Percentiles rank a stretch among this genome's conserved stretches.
Conservation (phyloP, 2,888 invertebrate species). For the Volucella zonaria region DNA sequence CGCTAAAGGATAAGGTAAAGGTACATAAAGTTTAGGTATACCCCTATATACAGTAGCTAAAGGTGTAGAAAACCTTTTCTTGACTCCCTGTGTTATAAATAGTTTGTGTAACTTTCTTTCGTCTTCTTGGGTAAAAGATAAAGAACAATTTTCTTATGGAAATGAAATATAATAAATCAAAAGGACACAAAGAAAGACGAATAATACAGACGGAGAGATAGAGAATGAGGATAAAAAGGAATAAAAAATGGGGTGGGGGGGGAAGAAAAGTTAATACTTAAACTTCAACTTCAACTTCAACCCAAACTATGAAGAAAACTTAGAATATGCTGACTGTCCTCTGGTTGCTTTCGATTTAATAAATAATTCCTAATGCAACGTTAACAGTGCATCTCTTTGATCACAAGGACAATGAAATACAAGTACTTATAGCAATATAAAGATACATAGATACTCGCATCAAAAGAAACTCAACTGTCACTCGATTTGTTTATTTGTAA, state of each 20-base stretch:
- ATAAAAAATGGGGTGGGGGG: too few species aligned
- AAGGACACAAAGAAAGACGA: conserved; percentile 5
- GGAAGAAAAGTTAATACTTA: too few species aligned
- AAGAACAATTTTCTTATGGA: conserved; percentile 58
- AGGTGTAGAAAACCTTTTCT: conserved; percentile 54
- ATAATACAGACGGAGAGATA: too few species aligned
- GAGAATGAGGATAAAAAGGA: conserved; percentile 15
- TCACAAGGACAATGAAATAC: conserved; percentile 6
- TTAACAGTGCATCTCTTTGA: conserved; percentile 35
- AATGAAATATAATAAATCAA: conserved; percentile 59
- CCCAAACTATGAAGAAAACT: too few species aligned
- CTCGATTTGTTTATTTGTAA: conserved; percentile 67
- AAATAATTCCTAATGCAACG: conserved; percentile 19
- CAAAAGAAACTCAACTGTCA: conserved; percentile 53
- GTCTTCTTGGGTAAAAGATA: conserved; percentile 1
- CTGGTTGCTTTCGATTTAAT: conserved; percentile 12
- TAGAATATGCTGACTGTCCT: neutral
- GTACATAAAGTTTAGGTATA: conserved; percentile 15
- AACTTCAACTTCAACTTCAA: too few species aligned
- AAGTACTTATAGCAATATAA: neutral
- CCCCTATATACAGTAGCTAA: neutral
- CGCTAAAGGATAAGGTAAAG: conserved; percentile 30
- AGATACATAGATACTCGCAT: conserved; percentile 5
- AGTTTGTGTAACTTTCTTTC: conserved; percentile 52
- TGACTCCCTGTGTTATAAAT: conserved; percentile 47